These are phyloP conservation scores for Arrhopalites spinosus DNA, from an alignment of 2,888 invertebrate species.

Conservation along the genomic window DNA sequence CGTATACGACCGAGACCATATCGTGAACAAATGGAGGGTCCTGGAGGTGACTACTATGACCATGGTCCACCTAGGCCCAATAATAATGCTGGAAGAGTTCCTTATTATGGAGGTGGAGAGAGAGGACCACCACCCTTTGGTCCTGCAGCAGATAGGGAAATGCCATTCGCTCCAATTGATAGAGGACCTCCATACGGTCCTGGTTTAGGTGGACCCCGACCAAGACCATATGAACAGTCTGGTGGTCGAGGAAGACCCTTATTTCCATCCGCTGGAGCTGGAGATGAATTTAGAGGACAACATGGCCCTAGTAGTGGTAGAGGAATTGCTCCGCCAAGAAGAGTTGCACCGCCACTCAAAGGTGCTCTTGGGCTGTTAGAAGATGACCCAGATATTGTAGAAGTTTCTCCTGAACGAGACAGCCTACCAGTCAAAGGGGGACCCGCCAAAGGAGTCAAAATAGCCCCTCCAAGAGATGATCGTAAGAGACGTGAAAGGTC, in stretches of 20 bases:
- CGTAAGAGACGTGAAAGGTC: conserved; percentile 41
- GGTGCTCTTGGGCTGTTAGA: neutral
- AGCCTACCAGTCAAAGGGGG: neutral
- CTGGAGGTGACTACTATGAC: neutral
- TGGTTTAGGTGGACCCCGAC: neutral
- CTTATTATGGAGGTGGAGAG: neutral
- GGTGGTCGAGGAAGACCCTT: conserved; percentile 17
- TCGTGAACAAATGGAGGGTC: neutral
- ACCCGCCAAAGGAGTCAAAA: neutral
- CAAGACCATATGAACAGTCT: neutral
- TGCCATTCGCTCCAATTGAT: too few relatives aligned
- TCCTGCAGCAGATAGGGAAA: too few relatives aligned
- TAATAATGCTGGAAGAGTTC: neutral
- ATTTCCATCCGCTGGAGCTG: conserved; percentile 1
- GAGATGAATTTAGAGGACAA: neutral
- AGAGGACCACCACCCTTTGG: neutral
- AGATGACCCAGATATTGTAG: conserved; percentile 22
- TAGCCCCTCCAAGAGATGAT: conserved; percentile 34
- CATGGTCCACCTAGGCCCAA: neutral
- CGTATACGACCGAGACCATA: neutral
- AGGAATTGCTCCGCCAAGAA: neutral
- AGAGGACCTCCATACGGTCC: neutral
- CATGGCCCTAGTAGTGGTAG: neutral
- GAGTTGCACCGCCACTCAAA: conserved; percentile 11
- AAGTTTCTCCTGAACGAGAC: neutral